These are phyloP conservation scores for Odontocolon sp. DNA, from an alignment of 2,888 invertebrate genomes.

Conservation along the genomic window DNA sequence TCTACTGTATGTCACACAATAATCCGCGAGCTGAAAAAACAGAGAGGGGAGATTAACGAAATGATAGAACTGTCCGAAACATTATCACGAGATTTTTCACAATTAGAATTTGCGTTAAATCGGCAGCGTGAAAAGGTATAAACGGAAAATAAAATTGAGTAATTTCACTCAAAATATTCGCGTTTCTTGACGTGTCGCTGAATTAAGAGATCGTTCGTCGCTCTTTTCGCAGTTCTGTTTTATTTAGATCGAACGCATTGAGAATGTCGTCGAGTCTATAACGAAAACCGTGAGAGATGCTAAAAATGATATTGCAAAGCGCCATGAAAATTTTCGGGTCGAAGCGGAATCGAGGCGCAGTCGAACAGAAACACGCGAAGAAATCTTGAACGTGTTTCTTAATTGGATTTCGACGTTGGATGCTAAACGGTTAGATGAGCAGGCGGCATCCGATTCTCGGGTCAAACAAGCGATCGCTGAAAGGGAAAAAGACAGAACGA, in stretches of 20 bases:
- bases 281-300: constrained; percentile 33
- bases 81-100: constrained; percentile 36
- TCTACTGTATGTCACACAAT: constrained; percentile 44
- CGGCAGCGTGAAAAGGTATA: constrained; percentile 36
- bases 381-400: constrained; percentile 39
- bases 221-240: constrained; percentile 7
- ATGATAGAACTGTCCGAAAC: constrained; percentile 46
- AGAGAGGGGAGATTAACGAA: constrained; percentile 55
- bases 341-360: constrained; percentile 17
- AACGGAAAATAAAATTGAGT: background rate
- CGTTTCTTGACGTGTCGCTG: too few relatives aligned
- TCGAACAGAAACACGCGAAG: constrained; percentile 30
- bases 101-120: constrained; percentile 28
- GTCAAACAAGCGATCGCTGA: constrained; percentile 25
- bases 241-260: constrained; percentile 41
- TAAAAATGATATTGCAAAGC: constrained; percentile 13
- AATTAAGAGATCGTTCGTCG: background rate
- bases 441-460: constrained; percentile 6
- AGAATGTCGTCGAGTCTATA: background rate
- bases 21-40: constrained; percentile 54
- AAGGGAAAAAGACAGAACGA: constrained; percentile 49
- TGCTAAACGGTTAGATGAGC: constrained; percentile 17
- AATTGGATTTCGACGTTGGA: constrained; percentile 43
- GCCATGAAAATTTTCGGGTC: constrained; percentile 32
- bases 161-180: background rate